Percentiles rank a stretch among this genome's conserved stretches.
These are phyloP conservation scores for Coecobrya sp. DNA, from an alignment of 2,888 invertebrate species.

Conservation along the genomic window DNA sequence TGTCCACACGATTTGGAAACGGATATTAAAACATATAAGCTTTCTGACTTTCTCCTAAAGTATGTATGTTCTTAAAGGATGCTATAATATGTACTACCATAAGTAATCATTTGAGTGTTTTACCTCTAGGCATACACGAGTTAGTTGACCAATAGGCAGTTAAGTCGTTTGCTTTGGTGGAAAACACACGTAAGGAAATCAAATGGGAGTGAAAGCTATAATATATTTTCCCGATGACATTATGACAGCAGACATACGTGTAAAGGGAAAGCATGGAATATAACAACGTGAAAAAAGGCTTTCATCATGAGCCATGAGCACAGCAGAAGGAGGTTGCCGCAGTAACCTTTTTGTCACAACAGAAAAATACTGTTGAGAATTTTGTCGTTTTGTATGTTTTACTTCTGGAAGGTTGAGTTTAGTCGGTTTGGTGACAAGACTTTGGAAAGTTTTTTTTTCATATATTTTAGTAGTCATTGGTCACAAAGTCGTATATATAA, in stretches of 20 bases:
- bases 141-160: constrained; percentile 47
- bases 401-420: too few species aligned
- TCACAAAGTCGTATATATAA: too few species aligned
- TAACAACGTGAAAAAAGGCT: not conserved
- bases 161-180: not conserved
- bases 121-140: not conserved
- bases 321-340: constrained; percentile 53
- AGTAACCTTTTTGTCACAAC: constrained; percentile 75
- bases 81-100: too few species aligned
- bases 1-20: too few species aligned
- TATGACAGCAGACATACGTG: not conserved
- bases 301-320: not conserved
- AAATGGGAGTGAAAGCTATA: not conserved
- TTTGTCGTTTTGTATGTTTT: too few species aligned
- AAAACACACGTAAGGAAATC: constrained; percentile 6
- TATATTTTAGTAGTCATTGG: too few species aligned
- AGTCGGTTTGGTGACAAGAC: too few species aligned
- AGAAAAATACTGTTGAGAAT: not conserved
- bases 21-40: not conserved
- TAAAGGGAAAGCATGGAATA: not conserved
- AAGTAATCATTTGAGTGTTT: too few species aligned
- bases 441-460: too few species aligned
- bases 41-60: too few species aligned
- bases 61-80: too few species aligned
- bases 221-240: not conserved